Evolutionary conservation across 2,888 invertebrate genomes (phyloP).

Genomic region (Flabesymbios commensalis): DNA sequence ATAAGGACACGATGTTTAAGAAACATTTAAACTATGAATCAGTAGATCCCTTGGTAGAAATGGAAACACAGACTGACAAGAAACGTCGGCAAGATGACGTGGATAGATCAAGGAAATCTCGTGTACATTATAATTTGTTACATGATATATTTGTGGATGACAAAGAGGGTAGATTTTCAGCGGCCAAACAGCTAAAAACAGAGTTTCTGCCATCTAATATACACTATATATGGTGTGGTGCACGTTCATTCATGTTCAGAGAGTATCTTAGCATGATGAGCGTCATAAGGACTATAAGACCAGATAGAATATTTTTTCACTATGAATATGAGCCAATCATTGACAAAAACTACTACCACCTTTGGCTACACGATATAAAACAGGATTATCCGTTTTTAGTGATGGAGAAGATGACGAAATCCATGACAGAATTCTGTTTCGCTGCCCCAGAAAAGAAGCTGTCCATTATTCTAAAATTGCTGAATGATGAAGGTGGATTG

Average conservation of each 20-base stretch:
- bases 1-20: too few relatives aligned
- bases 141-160: too few relatives aligned
- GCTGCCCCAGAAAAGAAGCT: conserved; percentile 4
- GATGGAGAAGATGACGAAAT: conserved; percentile 30
- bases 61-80: too few relatives aligned
- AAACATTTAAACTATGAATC: too few relatives aligned
- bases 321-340: conserved; percentile 32
- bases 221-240: conserved; percentile 49
- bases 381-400: conserved; percentile 40
- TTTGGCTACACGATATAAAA: conserved; percentile 46
- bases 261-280: conserved; percentile 48
- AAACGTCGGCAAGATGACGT: too few relatives aligned
- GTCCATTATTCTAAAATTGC: conserved; percentile 23
- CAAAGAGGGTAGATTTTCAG: too few relatives aligned
- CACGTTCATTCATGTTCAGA: conserved; percentile 44
- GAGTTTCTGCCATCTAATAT: conserved; percentile 32
- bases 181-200: conserved; percentile 24
- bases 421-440: conserved; percentile 14
- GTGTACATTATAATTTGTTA: too few relatives aligned
- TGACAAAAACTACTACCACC: conserved; percentile 38
- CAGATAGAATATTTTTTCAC: conserved; percentile 47
- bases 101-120: too few relatives aligned
- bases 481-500: conserved; percentile 48
- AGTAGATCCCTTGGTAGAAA: too few relatives aligned
- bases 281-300: conserved; percentile 33